phyloP scores from a whole-genome alignment of 2,888 invertebrate genomes.

The Myopa testacea region DNA sequence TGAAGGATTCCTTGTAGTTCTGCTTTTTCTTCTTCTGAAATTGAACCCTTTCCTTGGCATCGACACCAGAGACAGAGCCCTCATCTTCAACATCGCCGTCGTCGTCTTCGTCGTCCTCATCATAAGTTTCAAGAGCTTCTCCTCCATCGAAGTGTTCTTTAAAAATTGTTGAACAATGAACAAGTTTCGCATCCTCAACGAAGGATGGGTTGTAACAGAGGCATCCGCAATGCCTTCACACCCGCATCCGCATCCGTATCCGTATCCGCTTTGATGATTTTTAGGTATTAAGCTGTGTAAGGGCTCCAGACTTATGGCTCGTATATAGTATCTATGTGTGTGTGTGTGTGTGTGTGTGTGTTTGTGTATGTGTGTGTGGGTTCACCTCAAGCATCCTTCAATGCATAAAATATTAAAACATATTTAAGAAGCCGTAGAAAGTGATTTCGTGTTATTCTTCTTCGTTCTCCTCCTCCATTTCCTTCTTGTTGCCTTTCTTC shows the following conservation, averaged over 20 bases:
- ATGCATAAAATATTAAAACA: background rate
- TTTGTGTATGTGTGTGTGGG: too few relatives aligned
- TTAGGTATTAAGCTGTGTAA: background rate
- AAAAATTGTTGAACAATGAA: constrained; percentile 41
- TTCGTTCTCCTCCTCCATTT: background rate
- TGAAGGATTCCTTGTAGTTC: background rate
- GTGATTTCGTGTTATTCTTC: background rate
- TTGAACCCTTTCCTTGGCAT: background rate
- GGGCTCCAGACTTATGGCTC: background rate
- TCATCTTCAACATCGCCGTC: background rate
- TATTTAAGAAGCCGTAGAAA: background rate
- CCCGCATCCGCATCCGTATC: constrained; percentile 3
- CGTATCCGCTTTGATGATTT: background rate
- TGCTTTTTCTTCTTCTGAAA: background rate
- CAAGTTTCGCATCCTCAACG: constrained; percentile 9
- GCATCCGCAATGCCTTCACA: background rate
- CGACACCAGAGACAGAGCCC: background rate
- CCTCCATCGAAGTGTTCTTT: constrained; percentile 26
- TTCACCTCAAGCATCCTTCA: background rate
- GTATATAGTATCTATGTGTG: background rate
- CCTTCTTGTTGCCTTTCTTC: background rate
- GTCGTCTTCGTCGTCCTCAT: background rate
- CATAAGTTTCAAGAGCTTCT: constrained; percentile 21
- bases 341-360: too few relatives aligned
- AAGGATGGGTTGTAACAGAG: constrained; percentile 2